Base-by-base conservation (phyloP, 2,113 vertebrate genomes). In the Sebastes fasciatus region DNA sequence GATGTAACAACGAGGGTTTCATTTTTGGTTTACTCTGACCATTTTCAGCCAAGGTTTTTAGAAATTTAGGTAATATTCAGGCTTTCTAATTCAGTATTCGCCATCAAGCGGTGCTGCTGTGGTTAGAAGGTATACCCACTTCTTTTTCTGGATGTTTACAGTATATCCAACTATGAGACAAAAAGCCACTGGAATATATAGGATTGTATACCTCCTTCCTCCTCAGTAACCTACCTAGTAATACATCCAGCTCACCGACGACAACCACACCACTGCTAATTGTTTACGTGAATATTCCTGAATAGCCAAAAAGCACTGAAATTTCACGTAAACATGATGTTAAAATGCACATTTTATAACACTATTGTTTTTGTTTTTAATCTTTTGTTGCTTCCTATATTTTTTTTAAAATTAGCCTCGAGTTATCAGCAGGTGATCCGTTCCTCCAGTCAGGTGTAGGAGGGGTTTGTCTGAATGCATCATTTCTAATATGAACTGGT, bases 21-120 rank as follows among this genome's bases (percentile, higher is more conserved):
- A 6, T 76, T 45, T 77, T 77, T 79, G 55, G n/a, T 75, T 61
- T 40, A 60, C 23, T 70, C 8, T 78, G 13, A 17, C 10, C 21
- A 14, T 43, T 26, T 58, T 75, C 45, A 65, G 26, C 13, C 3
- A 48, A 21, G 4, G 1, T 26, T 66, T 75, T 67, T 17, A 1
- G 13, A 51, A 49, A 57, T 66, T 26, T 14, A 26, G n/a, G 6
- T 12, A 46, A n/a, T 9, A 72, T 63, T 23, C 14, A 52, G 14
- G 26, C 9, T 26, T 43, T 13, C 21, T 61, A 9, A 51, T 46
- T 66, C 34, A 54, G 51, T 21, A 14, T 57, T 9, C 13, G 10
- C 21, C 6, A 40, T 54, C 10, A 6, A 48, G 40, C 13, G 21
- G 14, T 3, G 10, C 26, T 67, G 34, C 9, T 8, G 7, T 34